A percentile compares a stretch with the other conserved stretches of the same genome.
These are phyloP conservation scores for Bombus impatiens DNA, from an alignment of 1,140 invertebrate genomes.

Conservation along the genomic window DNA sequence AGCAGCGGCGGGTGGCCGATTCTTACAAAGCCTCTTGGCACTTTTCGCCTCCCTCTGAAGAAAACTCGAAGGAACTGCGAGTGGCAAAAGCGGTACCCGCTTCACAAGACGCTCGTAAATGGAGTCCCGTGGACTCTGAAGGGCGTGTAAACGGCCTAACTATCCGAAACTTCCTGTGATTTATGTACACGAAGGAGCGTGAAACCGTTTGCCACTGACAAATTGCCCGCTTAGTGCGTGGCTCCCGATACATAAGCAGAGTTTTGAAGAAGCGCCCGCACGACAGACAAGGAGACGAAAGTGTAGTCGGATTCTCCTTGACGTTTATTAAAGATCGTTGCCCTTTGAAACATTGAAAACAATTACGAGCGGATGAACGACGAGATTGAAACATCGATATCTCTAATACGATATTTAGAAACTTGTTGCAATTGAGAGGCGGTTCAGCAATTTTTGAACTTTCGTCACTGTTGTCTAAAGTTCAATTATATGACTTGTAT, in stretches of 20 bases:
- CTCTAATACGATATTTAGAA: too few relatives aligned
- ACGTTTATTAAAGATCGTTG: constrained; percentile 12
- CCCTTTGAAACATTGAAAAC: not conserved
- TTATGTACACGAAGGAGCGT: constrained; percentile 60
- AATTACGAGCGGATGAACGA: not conserved
- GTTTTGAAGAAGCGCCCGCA: not conserved
- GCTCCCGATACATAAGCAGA: constrained; percentile 20
- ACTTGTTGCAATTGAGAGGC: too few relatives aligned
- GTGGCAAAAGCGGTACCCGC: constrained; percentile 23
- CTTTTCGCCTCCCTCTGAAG: not conserved
- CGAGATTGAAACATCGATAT: not conserved
- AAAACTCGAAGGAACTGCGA: constrained; percentile 43
- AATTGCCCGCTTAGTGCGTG: constrained; percentile 51
- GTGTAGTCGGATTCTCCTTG: not conserved
- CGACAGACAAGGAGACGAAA: not conserved
- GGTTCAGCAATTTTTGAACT: not conserved
- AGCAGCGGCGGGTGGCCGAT: constrained; percentile 68
- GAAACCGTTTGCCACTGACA: constrained; percentile 53
- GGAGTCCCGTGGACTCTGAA: constrained; percentile 54
- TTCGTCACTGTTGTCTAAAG: not conserved
- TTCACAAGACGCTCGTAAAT: constrained; percentile 32
- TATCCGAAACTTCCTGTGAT: constrained; percentile 58
- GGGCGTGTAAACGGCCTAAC: constrained; percentile 61
- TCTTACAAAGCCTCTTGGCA: not conserved
- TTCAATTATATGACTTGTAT: not conserved